phyloP scores from a whole-genome alignment of 1,140 invertebrate species.

The Zaprionus kolodkinae region DNA sequence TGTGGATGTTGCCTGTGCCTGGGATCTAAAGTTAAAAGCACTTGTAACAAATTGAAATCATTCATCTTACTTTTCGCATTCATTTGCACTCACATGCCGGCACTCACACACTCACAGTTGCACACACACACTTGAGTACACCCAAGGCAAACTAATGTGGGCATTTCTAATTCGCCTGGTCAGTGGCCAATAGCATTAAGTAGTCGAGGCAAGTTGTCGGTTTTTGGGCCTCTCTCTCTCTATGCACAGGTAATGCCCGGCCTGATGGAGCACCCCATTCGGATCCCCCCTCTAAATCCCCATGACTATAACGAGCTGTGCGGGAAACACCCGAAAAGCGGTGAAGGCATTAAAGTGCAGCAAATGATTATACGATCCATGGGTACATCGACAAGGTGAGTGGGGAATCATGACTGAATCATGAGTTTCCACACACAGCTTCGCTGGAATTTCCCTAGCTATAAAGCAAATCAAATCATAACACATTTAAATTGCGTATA shows the following conservation, averaged over 20 bases:
- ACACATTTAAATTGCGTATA: neutral
- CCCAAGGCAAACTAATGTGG: slow-evolving; percentile 39
- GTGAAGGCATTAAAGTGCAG: neutral
- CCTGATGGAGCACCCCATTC: neutral
- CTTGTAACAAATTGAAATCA: slow-evolving; percentile 82
- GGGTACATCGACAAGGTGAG: neutral
- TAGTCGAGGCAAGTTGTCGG: slow-evolving; percentile 18
- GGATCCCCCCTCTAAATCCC: too few relatives aligned
- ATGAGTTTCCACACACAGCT: slow-evolving; percentile 5
- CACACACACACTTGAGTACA: slow-evolving; percentile 26
- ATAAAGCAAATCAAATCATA: neutral
- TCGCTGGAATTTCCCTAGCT: neutral
- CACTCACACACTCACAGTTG: slow-evolving; percentile 14
- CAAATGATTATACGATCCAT: neutral
- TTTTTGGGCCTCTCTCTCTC: slow-evolving; percentile 31
- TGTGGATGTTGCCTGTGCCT: slow-evolving; percentile 32
- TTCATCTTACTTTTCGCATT: slow-evolving; percentile 80
- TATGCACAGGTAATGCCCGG: slow-evolving; percentile 31
- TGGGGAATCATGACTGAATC: neutral
- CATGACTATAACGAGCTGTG: neutral
- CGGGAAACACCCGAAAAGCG: neutral
- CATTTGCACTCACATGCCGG: slow-evolving; percentile 57
- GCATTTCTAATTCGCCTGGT: slow-evolving; percentile 51
- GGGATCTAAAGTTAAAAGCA: slow-evolving; percentile 76
- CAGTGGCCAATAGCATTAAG: slow-evolving; percentile 50